These are phyloP conservation scores for Onychostruthus taczanowskii DNA, from an alignment of 2,113 vertebrate species.

Conservation along the genomic window DNA sequence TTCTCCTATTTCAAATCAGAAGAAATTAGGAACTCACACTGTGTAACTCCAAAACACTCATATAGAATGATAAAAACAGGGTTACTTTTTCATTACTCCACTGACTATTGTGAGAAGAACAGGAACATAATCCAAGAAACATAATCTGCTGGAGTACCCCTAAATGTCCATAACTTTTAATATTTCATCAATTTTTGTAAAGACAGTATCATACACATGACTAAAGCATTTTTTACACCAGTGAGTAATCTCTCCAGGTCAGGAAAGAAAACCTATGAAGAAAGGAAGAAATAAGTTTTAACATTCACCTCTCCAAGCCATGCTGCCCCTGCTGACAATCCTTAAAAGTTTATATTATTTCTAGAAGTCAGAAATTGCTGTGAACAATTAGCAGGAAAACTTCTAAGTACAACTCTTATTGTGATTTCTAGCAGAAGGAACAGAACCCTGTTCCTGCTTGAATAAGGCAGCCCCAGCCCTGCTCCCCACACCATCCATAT, in stretches of 20 bases:
- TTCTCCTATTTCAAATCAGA: background rate
- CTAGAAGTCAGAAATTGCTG: background rate
- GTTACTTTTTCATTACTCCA: background rate
- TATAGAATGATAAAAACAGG: fast-evolving
- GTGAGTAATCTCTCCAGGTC: background rate
- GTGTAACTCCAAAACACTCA: background rate
- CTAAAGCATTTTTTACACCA: background rate
- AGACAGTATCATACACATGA: background rate
- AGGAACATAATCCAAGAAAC: background rate
- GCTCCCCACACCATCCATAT: slow-evolving; percentile 21
- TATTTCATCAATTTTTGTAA: background rate
- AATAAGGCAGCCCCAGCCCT: background rate
- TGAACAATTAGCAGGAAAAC: background rate
- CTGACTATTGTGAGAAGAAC: background rate
- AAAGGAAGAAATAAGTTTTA: background rate
- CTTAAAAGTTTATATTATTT: background rate
- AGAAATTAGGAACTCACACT: background rate
- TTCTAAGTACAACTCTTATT: background rate
- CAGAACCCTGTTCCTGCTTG: background rate
- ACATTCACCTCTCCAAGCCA: background rate
- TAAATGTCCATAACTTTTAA: background rate
- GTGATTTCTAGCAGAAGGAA: background rate
- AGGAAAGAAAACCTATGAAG: background rate
- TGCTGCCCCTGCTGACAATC: background rate
- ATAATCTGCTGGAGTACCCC: background rate